These are phyloP conservation scores for Cherax quadricarinatus DNA, from an alignment of 1,140 invertebrate species.

Conservation along the genomic window DNA sequence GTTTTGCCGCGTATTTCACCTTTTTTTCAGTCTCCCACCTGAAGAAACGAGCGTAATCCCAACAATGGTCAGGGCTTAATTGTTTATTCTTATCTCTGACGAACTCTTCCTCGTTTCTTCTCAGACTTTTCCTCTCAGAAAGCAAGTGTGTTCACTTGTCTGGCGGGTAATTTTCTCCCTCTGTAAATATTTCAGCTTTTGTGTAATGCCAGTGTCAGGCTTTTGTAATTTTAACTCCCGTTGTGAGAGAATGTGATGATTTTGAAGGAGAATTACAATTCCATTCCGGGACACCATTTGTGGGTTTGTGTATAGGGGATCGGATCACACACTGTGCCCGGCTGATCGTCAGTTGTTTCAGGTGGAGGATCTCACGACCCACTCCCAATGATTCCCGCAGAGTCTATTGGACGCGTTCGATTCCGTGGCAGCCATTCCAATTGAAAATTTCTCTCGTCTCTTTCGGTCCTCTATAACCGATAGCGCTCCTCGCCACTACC, in stretches of 20 bases:
- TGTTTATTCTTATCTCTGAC: conserved; percentile 54
- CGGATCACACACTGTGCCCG: conserved; percentile 69
- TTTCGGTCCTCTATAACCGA: too few relatives aligned
- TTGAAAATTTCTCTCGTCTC: not conserved
- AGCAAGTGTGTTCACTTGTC: not conserved
- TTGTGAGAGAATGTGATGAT: not conserved
- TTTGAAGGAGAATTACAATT: conserved; percentile 58
- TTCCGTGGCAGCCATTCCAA: conserved; percentile 9
- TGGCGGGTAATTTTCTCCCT: conserved; percentile 14
- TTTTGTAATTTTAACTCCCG: not conserved
- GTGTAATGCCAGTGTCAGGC: not conserved
- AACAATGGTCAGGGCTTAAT: conserved; percentile 65
- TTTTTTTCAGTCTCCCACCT: not conserved
- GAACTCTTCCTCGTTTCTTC: not conserved
- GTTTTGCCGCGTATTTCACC: conserved; percentile 51
- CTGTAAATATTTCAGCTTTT: not conserved
- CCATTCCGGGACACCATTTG: conserved; percentile 65
- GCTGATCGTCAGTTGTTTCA: conserved; percentile 70
- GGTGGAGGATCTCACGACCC: conserved; percentile 69
- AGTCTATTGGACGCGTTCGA: conserved; percentile 67
- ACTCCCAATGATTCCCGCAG: conserved; percentile 69
- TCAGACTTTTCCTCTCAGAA: not conserved
- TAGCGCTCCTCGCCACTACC: too few relatives aligned
- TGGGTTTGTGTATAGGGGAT: conserved; percentile 68
- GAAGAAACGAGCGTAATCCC: conserved; percentile 50